Evolutionary conservation across 2,888 invertebrate species (phyloP).

Genomic region (Hydraecia micacea): DNA sequence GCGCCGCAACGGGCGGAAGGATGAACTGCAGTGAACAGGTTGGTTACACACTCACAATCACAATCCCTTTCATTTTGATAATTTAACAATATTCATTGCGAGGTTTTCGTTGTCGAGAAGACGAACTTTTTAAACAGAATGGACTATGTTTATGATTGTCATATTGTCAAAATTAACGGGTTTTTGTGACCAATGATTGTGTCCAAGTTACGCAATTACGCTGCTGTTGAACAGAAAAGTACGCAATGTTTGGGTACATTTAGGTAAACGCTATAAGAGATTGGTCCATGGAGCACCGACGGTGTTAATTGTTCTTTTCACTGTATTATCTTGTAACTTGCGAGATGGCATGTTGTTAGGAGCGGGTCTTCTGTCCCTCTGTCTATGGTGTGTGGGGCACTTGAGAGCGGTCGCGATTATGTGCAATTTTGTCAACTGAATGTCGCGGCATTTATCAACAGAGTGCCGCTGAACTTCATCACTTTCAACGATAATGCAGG

Average conservation of each 20-base stretch:
- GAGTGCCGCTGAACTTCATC: slow-evolving; percentile 43
- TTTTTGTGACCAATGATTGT: background rate
- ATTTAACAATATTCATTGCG: background rate
- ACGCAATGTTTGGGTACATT: background rate
- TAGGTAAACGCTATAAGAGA: background rate
- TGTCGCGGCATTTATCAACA: slow-evolving; percentile 68
- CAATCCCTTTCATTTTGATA: background rate
- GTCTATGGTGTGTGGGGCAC: background rate
- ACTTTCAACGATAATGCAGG: slow-evolving; percentile 58
- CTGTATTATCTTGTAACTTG: background rate
- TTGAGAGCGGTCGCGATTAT: slow-evolving; percentile 69
- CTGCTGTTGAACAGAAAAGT: background rate
- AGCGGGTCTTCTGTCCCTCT: background rate
- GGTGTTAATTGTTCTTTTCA: background rate
- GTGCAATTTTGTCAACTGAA: slow-evolving; percentile 77
- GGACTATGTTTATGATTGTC: background rate
- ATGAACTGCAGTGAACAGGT: background rate
- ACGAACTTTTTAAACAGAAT: background rate
- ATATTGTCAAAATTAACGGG: background rate
- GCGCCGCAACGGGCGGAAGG: background rate
- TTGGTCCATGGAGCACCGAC: too few species aligned
- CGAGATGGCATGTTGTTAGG: background rate
- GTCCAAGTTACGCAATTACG: background rate
- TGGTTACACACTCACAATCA: background rate
- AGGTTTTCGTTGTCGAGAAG: background rate